These are phyloP conservation scores for Microcebus ravelobensis DNA, from an alignment of 2,113 vertebrate genomes.

Conservation along the genomic window DNA sequence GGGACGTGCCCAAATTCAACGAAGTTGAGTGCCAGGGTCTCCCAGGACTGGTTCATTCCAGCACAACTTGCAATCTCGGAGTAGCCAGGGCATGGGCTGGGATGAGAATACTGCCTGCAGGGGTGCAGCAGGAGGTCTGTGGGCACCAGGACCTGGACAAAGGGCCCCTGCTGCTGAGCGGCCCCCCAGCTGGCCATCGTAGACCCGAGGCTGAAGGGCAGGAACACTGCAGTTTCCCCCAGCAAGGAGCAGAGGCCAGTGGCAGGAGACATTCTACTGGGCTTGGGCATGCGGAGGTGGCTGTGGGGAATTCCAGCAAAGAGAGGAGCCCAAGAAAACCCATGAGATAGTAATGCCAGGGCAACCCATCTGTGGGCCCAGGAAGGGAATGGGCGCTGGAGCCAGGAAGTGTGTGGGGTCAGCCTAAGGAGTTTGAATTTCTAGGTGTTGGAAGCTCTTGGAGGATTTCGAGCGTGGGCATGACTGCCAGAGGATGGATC, in stretches of 20 bases:
- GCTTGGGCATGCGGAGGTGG: background rate
- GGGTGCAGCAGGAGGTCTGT: background rate
- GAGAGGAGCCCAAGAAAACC: background rate
- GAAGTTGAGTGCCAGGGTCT: background rate
- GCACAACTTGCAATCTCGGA: background rate
- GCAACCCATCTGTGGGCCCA: accelerated
- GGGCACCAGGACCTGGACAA: background rate
- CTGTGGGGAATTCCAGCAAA: background rate
- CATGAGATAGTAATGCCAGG: background rate
- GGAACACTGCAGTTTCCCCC: background rate
- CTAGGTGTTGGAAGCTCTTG: background rate
- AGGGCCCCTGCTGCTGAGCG: background rate
- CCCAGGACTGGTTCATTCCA: background rate
- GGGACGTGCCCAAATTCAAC: background rate
- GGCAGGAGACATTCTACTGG: background rate
- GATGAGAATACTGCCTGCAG: too few species aligned
- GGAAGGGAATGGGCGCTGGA: background rate
- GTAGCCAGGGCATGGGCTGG: background rate
- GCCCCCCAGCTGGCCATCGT: background rate
- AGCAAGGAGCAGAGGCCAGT: background rate
- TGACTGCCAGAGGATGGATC: background rate
- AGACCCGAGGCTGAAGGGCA: background rate
- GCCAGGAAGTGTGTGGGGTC: background rate
- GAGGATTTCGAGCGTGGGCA: background rate
- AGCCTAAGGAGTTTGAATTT: background rate